A percentile compares a stretch with the other conserved stretches of the same genome.
Conservation (phyloP, 2,797 vertebrate species). For the Paguma larvata region DNA sequence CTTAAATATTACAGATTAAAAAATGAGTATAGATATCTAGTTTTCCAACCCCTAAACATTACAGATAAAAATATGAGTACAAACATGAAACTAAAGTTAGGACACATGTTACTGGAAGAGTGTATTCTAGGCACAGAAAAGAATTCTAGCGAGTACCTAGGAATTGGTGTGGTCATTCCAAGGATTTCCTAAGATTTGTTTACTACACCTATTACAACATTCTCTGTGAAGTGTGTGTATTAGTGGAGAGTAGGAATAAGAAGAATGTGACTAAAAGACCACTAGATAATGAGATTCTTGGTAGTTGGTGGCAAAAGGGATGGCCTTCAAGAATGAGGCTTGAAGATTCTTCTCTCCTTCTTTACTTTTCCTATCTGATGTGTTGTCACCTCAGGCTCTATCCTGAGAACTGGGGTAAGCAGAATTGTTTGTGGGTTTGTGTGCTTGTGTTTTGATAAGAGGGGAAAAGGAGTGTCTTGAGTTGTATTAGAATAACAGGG, state of each 20-base stretch:
- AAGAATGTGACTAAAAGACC: background rate
- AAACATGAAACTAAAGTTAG: slow-evolving; percentile 45
- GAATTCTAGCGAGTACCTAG: background rate
- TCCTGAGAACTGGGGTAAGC: background rate
- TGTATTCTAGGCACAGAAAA: background rate
- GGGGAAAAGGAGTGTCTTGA: background rate
- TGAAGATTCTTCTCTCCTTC: background rate
- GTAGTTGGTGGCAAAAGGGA: background rate
- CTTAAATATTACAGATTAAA: slow-evolving; percentile 7
- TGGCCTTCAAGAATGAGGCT: background rate
- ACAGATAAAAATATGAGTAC: slow-evolving; percentile 7
- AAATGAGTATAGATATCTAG: background rate
- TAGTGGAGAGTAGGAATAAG: background rate
- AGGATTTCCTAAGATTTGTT: background rate
- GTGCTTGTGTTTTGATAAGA: background rate
- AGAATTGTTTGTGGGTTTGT: background rate
- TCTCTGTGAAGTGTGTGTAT: background rate
- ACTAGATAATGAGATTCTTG: background rate
- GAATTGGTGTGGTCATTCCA: background rate
- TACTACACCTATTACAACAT: background rate
- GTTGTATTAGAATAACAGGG: background rate
- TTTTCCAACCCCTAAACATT: background rate
- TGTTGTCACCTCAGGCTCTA: background rate
- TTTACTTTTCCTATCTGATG: background rate
- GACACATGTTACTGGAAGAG: background rate